Evolutionary conservation across 2,888 invertebrate species (phyloP).

Genomic region (Pantelozetes paolii): DNA sequence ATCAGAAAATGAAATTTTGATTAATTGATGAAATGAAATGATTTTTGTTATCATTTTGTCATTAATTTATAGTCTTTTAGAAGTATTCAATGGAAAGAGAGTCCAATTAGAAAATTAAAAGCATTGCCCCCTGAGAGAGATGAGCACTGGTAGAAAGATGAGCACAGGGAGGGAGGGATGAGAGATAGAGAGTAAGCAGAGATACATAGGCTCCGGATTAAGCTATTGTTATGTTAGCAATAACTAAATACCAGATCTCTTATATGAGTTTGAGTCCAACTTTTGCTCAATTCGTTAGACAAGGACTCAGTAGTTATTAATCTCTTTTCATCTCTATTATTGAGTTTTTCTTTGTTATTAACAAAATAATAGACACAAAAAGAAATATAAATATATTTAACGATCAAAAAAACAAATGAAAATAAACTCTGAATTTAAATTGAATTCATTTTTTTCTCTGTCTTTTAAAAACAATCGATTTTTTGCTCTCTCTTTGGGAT

Average conservation of each 20-base stretch:
- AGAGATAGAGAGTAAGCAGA: constrained; percentile 10
- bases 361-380: background rate
- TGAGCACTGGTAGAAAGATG: too few species aligned
- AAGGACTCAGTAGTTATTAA: constrained; percentile 23
- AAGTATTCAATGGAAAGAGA: background rate
- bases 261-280: constrained; percentile 17
- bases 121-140: constrained; percentile 10
- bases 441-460: background rate
- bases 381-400: constrained; percentile 1
- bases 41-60: constrained; percentile 7
- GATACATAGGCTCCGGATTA: constrained; percentile 23
- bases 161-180: background rate
- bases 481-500: background rate
- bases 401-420: background rate
- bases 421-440: background rate
- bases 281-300: constrained; percentile 1
- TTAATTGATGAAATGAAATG: constrained; percentile 12
- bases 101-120: constrained; percentile 37
- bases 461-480: background rate
- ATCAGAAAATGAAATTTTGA: background rate
- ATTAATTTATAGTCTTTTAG: constrained; percentile 27
- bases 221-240: background rate
- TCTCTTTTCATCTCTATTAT: constrained; percentile 28
- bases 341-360: background rate
- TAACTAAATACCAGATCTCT: background rate